These are phyloP conservation scores for Progne subis DNA, from an alignment of 2,113 vertebrate genomes.

Conservation along the genomic window DNA sequence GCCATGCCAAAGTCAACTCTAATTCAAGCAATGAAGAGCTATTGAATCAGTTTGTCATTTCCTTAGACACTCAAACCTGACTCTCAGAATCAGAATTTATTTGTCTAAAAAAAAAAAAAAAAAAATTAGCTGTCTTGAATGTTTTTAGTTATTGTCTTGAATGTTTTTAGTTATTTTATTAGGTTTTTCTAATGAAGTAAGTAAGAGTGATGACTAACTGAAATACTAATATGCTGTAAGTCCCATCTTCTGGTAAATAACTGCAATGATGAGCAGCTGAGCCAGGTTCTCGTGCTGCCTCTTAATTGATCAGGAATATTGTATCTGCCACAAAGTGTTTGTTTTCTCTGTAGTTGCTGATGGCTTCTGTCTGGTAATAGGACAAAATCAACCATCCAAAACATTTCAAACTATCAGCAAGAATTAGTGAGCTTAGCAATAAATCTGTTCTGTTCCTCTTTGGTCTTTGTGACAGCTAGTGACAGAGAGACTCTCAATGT, in stretches of 20 bases:
- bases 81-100: not conserved
- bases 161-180: not conserved
- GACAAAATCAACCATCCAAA: constrained; percentile 28
- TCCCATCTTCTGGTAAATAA: constrained; percentile 42
- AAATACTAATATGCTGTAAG: not conserved
- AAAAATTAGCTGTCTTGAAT: too few relatives aligned
- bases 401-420: constrained; percentile 18
- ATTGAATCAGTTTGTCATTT: not conserved
- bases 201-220: not conserved
- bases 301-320: constrained; percentile 57
- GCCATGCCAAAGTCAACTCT: not conserved
- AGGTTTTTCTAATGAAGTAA: not conserved
- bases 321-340: constrained; percentile 44
- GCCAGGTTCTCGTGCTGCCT: constrained; percentile 17
- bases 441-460: constrained; percentile 42
- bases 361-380: not conserved
- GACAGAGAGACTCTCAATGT: not conserved
- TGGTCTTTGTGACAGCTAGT: not conserved
- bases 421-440: not conserved
- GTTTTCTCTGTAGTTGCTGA: constrained; percentile 13
- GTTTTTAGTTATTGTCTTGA: not conserved
- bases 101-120: not conserved
- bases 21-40: not conserved
- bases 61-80: not conserved
- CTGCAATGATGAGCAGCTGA: constrained; percentile 56